Percentiles rank a stretch among this genome's conserved stretches.
phyloP scores from a whole-genome alignment of 2,113 vertebrate species.

The Clupea harengus region DNA sequence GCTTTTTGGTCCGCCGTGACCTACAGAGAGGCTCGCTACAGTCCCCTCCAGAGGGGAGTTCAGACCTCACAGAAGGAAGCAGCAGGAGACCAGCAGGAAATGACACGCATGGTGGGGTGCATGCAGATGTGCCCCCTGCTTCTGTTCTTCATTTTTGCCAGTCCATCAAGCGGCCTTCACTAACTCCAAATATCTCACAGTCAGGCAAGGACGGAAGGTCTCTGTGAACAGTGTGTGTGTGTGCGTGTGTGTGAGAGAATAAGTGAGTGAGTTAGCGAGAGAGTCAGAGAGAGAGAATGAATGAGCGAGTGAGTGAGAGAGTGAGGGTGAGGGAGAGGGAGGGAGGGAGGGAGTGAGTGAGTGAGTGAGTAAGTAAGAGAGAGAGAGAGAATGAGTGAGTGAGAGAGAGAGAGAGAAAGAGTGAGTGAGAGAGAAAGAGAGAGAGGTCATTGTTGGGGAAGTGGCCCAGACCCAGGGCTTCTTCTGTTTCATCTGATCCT shows the following conservation, averaged over 20 bases:
- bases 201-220: not conserved
- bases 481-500: not conserved
- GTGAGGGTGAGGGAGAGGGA: constrained; percentile 14
- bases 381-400: too few relatives aligned
- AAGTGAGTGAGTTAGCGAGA: not conserved
- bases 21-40: not conserved
- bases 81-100: not conserved
- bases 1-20: not conserved
- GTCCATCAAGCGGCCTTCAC: not conserved
- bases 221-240: not conserved
- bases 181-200: not conserved
- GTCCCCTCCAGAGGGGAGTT: not conserved
- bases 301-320: constrained; percentile 3
- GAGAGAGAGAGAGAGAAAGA: not conserved
- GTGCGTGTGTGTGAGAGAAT: not conserved
- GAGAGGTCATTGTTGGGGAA: not conserved
- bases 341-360: not conserved
- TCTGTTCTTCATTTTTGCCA: not conserved
- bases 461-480: not conserved
- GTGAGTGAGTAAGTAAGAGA: not conserved
- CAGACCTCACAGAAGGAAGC: not conserved
- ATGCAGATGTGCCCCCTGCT: not conserved
- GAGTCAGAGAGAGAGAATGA: constrained; percentile 5
- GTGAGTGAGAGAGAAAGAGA: not conserved
- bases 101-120: not conserved